Percentiles rank a stretch among this genome's conserved stretches.
These are phyloP conservation scores for Drosophila novamexicana DNA, from an alignment of 1,140 invertebrate species.

Conservation along the genomic window DNA sequence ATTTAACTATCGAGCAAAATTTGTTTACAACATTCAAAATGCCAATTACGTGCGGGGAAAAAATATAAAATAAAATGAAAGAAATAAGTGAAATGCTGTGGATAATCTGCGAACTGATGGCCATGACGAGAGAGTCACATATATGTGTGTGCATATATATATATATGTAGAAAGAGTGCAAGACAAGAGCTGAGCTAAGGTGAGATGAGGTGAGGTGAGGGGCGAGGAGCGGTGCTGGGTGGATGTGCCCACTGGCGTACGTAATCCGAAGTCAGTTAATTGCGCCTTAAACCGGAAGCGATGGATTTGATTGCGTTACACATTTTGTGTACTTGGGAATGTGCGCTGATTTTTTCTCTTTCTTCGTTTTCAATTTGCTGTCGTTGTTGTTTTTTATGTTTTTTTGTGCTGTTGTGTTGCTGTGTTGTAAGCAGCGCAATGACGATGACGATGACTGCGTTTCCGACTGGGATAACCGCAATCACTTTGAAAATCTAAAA, in stretches of 20 bases:
- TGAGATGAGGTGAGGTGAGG: neutral
- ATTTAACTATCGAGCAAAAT: conserved; percentile 59
- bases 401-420: conserved; percentile 5
- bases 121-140: conserved; percentile 50
- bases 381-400: conserved; percentile 34
- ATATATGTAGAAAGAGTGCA: conserved; percentile 19
- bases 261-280: conserved; percentile 80
- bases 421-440: conserved; percentile 43
- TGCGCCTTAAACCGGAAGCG: conserved; percentile 82
- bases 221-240: conserved; percentile 12
- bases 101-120: conserved; percentile 78
- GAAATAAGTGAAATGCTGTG: conserved; percentile 58
- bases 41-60: conserved; percentile 56
- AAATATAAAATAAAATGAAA: conserved; percentile 4
- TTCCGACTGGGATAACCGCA: conserved; percentile 56
- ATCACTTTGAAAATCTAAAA: conserved; percentile 76
- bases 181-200: neutral
- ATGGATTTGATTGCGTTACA: conserved; percentile 83
- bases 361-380: conserved; percentile 38
- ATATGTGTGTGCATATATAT: neutral
- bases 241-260: conserved; percentile 43
- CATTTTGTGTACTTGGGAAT: conserved; percentile 72
- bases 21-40: conserved; percentile 72
- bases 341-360: conserved; percentile 69
- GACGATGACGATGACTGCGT: conserved; percentile 43